Base-by-base conservation (phyloP, 2,113 vertebrate species). In the Callopanchax toddi region DNA sequence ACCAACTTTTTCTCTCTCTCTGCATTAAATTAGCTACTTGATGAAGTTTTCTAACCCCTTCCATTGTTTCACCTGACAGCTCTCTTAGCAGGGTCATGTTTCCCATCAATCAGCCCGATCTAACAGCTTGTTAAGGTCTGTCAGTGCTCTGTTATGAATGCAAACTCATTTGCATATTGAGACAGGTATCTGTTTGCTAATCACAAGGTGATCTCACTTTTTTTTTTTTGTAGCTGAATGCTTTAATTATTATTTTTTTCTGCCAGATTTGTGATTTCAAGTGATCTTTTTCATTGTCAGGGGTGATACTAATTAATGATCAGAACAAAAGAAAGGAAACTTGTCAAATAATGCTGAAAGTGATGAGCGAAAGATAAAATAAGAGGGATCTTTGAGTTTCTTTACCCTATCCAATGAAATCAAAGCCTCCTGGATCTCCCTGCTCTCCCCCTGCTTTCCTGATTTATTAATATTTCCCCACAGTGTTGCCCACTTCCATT, bases 381-480 rank as follows among this genome's bases (percentile, higher is more conserved):
- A 16, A 12, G 12, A 3, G 61, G 77, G 67, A 60, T 49, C 66
- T 80, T 72, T 66, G 55, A 51, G 59, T 62, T 60, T 49, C 62
- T 65, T 74, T 68, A 43, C 25, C 11, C 51, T 65, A 62, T 72
- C 81, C 65, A 44, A 54, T 67, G 45, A 63, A 83, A 71, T 87
- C 83, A 87, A 86, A 85, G 65, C 44, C 45, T 49, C 55, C 32
- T 45, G 11, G 10, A 79, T 82, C 76, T 44, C 76, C 20, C 17
- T 8, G 44, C 68, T 68, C 62, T 40, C 70, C 71, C 32, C 60
- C 67, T 32, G 49, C 56, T 78, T 75, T 48, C 78, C 68, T 60
- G 71, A 74, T 78, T 83, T 80, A 81, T 65, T 81, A 74, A 82
- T 80, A 60, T 86, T 79, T 87, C 71, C 60, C 73, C 58, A 36